phyloP scores from a whole-genome alignment of 2,113 vertebrate genomes.

The Pelodiscus sinensis region DNA sequence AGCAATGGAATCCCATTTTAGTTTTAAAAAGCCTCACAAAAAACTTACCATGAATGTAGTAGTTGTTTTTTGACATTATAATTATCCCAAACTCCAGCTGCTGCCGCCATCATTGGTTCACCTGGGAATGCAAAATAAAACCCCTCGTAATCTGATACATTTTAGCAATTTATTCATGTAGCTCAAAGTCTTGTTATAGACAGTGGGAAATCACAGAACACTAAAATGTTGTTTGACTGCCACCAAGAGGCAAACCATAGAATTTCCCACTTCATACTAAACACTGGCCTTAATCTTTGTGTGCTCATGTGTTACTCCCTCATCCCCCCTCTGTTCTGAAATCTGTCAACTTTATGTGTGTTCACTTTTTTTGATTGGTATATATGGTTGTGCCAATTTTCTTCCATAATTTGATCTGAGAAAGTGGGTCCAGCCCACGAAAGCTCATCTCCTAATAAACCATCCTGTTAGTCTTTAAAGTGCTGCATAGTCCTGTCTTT shows the following conservation, averaged over 20 bases:
- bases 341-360: too few relatives aligned
- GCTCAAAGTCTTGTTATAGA: not conserved
- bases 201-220: not conserved
- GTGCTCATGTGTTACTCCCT: too few relatives aligned
- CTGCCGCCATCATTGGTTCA: constrained; percentile 92
- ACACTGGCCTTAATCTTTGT: not conserved
- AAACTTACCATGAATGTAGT: constrained; percentile 93
- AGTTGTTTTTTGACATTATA: constrained; percentile 98
- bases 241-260: not conserved
- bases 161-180: not conserved
- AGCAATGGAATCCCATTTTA: fast-evolving
- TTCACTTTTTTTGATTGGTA: too few relatives aligned
- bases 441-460: too few relatives aligned
- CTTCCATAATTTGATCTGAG: too few relatives aligned
- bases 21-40: fast-evolving
- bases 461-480: too few relatives aligned
- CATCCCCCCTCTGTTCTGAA: too few relatives aligned
- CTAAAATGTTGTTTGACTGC: not conserved
- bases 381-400: too few relatives aligned
- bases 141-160: not conserved
- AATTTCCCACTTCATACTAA: not conserved
- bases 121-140: constrained; percentile 76
- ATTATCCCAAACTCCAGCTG: constrained; percentile 95
- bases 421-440: too few relatives aligned
- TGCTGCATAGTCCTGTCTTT: too few relatives aligned